phyloP scores from a whole-genome alignment of 2,888 invertebrate species.

The Acleris holmiana region DNA sequence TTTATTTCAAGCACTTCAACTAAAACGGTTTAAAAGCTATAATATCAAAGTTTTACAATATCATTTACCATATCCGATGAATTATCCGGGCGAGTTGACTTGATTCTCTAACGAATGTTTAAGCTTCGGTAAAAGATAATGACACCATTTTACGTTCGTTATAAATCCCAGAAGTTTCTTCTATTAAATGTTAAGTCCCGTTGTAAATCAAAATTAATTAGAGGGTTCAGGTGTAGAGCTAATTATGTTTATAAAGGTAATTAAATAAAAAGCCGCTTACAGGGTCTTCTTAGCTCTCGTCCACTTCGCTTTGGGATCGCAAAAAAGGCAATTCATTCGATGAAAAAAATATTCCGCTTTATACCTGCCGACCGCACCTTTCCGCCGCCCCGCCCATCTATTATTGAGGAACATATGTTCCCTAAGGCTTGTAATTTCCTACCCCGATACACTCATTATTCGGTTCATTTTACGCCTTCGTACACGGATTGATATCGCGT shows the following conservation, averaged over 20 bases:
- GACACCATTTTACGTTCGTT: conserved; percentile 17
- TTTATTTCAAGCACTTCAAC: conserved; percentile 34
- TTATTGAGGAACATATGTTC: conserved; percentile 55
- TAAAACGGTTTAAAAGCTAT: conserved; percentile 35
- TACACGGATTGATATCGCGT: conserved; percentile 31
- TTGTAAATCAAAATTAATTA: conserved; percentile 33
- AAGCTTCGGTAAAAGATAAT: conserved; percentile 18
- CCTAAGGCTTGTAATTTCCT: conserved; percentile 54
- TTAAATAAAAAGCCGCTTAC: conserved; percentile 27
- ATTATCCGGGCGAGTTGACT: conserved; percentile 14
- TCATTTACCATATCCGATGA: conserved; percentile 28
- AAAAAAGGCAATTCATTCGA: conserved; percentile 36
- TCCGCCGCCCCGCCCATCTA: conserved; percentile 41
- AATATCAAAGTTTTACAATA: conserved; percentile 33
- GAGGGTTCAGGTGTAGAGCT: conserved; percentile 28
- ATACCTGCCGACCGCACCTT: conserved; percentile 44
- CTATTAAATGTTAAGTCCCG: conserved; percentile 18
- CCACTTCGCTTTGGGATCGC: conserved; percentile 17
- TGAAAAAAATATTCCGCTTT: conserved; percentile 41
- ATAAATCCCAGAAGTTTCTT: conserved; percentile 17
- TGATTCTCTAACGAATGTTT: conserved; percentile 1
- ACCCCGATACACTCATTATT: conserved; percentile 52
- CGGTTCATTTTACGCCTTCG: conserved; percentile 53
- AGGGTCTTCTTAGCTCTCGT: conserved; percentile 7
- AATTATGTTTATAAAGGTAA: conserved; percentile 30